Conservation (phyloP, 2,888 invertebrate genomes). For the Lithosia quadra region DNA sequence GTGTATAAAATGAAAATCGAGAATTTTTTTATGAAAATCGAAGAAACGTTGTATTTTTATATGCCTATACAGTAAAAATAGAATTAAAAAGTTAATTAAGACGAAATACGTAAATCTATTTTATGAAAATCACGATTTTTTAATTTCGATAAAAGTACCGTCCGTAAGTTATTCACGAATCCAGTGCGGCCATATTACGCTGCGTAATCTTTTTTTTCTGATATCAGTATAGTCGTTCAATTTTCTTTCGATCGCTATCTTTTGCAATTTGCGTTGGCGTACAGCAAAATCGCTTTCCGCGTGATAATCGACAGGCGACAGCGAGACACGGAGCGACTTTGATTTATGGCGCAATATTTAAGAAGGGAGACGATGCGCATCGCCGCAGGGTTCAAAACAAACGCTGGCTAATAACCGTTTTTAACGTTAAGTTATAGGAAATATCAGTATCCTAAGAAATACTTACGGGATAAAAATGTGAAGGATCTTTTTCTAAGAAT, state of each 20-base stretch:
- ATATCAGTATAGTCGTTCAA: slow-evolving; percentile 55
- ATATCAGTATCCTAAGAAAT: slow-evolving; percentile 44
- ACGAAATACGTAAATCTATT: no score
- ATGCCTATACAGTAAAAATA: no score
- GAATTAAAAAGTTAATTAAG: no score
- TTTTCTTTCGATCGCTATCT: slow-evolving; percentile 63
- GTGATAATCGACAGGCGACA: slow-evolving; percentile 79
- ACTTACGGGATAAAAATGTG: neutral
- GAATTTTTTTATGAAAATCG: no score
- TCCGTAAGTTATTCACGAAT: slow-evolving; percentile 4
- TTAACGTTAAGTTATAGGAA: slow-evolving; percentile 42
- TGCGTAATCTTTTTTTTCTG: slow-evolving; percentile 37
- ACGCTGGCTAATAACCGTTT: slow-evolving; percentile 52
- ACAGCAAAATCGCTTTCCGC: slow-evolving; percentile 62
- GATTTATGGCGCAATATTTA: slow-evolving; percentile 78
- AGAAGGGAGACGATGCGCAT: slow-evolving; percentile 56
- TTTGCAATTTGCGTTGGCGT: slow-evolving; percentile 59
- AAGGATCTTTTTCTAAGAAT: neutral
- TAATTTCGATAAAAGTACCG: neutral
- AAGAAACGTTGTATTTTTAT: no score
- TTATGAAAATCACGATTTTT: no score
- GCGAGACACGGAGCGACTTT: slow-evolving; percentile 62
- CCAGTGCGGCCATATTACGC: slow-evolving; percentile 28
- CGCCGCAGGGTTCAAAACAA: slow-evolving; percentile 55
- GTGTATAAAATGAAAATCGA: neutral